Evolutionary conservation across 2,888 invertebrate species (phyloP), one percentile per base, ranked within the genome.

Genomic region (Nomada hirtipes): DNA sequence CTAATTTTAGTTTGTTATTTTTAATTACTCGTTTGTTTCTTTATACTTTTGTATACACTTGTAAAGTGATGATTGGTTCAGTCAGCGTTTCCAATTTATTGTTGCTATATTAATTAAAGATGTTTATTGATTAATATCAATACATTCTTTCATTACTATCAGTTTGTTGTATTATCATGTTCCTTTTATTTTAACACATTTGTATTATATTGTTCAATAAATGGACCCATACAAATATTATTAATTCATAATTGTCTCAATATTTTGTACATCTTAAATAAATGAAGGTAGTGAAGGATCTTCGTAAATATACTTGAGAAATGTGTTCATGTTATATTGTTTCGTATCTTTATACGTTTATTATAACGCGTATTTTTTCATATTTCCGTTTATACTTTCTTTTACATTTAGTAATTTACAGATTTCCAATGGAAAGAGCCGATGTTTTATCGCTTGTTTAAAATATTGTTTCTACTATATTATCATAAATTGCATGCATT

Each of bases 201-300:
- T 20, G 50, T 59, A 20, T 55, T 75, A 26, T 18, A 20, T 53
- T 67, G 47, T 44, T 26, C 60, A 47, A 44, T 57, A 76, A 63
- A 47, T 77, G 26, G 15, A 36, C 52, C 23, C n/a, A 36, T 57
- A 20, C 13, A 50, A 13, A 20, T 68, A 9, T 50, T n/a, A 59
- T 50, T n/a, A 23, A 42, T 11, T 20, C 26, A 36, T 20, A 80
- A 64, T n/a, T 42, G 47, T 61, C 70, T 29, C 50, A 47, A 47
- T n/a, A 59, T 63, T 63, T 63, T 73, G 53, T 53, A 60, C 26
- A 60, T 65, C 26, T 73, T 42, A 2, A 68, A 55, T 26, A 70
- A 78, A 73, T n/a, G 15, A 52, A 36, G n/a, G 64, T 7, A 36
- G 18, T 53, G 15, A 23, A 53, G 15, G 15, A 53, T 53, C 4